A percentile compares a stretch with the other conserved stretches of the same genome.
phyloP scores from a whole-genome alignment of 1,140 invertebrate species.

The Macrotrachela quadricornifera region DNA sequence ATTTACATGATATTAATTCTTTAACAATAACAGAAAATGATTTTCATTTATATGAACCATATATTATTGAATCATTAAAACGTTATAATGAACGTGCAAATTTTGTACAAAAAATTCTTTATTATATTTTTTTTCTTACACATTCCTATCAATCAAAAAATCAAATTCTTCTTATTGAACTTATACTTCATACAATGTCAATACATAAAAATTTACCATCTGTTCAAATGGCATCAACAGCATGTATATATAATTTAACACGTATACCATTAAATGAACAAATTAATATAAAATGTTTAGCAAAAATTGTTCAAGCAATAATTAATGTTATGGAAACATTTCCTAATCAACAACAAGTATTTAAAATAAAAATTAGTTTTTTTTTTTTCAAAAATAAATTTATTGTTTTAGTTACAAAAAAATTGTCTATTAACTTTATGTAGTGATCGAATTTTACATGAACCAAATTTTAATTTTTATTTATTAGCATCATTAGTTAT shows the following conservation, averaged over 20 bases:
- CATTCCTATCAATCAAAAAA: conserved; percentile 28
- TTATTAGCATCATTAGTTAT: neutral
- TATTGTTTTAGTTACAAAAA: conserved; percentile 43
- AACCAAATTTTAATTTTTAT: conserved; percentile 32
- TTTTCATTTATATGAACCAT: conserved; percentile 30
- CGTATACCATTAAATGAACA: conserved; percentile 42
- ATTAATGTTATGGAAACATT: conserved; percentile 49
- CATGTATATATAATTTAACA: conserved; percentile 56
- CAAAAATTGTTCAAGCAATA: conserved; percentile 45
- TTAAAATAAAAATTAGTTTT: neutral
- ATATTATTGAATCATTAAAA: conserved; percentile 42
- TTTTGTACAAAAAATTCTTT: conserved; percentile 49
- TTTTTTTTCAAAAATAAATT: conserved; percentile 9
- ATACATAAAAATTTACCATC: conserved; percentile 41
- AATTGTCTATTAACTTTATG: conserved; percentile 53
- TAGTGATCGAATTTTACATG: conserved; percentile 51
- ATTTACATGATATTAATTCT: conserved; percentile 15
- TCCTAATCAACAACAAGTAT: conserved; percentile 40
- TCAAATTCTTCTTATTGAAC: conserved; percentile 22
- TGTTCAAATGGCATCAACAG: conserved; percentile 57
- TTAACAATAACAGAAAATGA: neutral
- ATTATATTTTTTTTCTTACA: conserved; percentile 46
- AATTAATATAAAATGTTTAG: conserved; percentile 45
- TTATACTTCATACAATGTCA: conserved; percentile 48
- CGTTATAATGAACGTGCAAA: conserved; percentile 39